Base-by-base conservation (phyloP, 2,113 vertebrate genomes). In the Sprattus sprattus region DNA sequence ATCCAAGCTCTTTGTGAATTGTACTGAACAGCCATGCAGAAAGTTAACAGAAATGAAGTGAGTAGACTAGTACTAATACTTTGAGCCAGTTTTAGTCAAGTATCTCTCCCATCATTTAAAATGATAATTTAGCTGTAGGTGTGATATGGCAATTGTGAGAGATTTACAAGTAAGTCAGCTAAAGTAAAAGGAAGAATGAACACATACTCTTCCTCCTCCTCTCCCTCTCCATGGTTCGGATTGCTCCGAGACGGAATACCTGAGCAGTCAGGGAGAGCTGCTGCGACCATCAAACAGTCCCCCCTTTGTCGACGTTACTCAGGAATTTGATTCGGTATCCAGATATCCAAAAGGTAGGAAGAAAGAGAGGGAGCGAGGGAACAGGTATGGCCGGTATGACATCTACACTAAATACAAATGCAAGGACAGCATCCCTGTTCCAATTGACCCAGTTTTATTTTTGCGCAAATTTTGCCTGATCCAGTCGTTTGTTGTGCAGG, bases 221-320 rank as follows among this genome's bases (percentile, higher is more conserved):
- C 71, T 39, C 28, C 25, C 28, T 39, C 71, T 28, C 83, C 46
- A 84, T 46, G 86, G 92, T 92, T 95, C 92, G 86, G 92, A 91
- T 94, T 94, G 86, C 92, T 92, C 85, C 89, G 90, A 87, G 86
- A 91, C 89, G 91, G 93, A 93, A 94, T 92, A 94, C 93, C 94
- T 94, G 93, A 92, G 92, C 88, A 81, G 87, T 89, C 86, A 89
- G 85, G 57, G 82, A 88, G 87, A 85, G 78, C 85, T 82, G 87
- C 88, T 86, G 82, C 18, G 67, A 83, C 87, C 92, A 91, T 90
- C 94, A 91, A 93, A 95, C 95, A 95, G 95, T 91, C 91, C 90
- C 86, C 86, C 91, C 92, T 90, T 95, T 95, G 95, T 95, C 88
- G 91, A 89, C 81, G 87, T 57, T 82, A 80, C 82, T 81, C 45